These are phyloP conservation scores for Sialis lutaria DNA, from an alignment of 2,888 invertebrate species.

Conservation along the genomic window DNA sequence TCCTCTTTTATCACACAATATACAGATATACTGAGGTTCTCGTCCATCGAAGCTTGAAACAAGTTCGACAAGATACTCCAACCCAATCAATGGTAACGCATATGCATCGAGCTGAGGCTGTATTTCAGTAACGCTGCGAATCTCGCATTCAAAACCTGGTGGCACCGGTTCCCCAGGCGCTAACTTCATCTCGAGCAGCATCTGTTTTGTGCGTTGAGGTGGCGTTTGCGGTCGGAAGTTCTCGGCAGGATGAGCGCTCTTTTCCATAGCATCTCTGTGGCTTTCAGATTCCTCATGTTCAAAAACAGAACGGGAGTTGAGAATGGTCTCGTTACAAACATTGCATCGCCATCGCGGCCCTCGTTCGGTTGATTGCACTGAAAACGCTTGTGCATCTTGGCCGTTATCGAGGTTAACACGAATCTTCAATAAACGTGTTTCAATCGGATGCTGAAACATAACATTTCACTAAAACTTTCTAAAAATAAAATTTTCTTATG, in stretches of 20 bases:
- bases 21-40: slow-evolving; percentile 60
- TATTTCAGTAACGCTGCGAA: slow-evolving; percentile 27
- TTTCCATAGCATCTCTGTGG: slow-evolving; percentile 24
- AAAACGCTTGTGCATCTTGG: slow-evolving; percentile 15
- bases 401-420: slow-evolving; percentile 15
- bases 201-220: slow-evolving; percentile 12
- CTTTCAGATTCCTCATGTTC: slow-evolving; percentile 23
- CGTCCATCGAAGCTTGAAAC: slow-evolving; percentile 41
- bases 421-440: slow-evolving; percentile 1
- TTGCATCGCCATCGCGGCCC: slow-evolving; percentile 18
- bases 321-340: slow-evolving; percentile 23
- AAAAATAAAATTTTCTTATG: no score
- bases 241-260: slow-evolving; percentile 21
- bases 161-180: slow-evolving; percentile 52
- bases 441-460: slow-evolving; percentile 3
- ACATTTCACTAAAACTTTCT: no score
- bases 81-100: slow-evolving; percentile 39
- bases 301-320: slow-evolving; percentile 22
- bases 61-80: slow-evolving; percentile 65
- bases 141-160: slow-evolving; percentile 50
- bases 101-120: slow-evolving; percentile 35
- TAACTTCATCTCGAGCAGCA: slow-evolving; percentile 16
- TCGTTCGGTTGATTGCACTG: slow-evolving; percentile 8
- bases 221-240: slow-evolving; percentile 12
- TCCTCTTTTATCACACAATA: slow-evolving; percentile 62